Evolutionary conservation across 2,888 invertebrate genomes (phyloP), one percentile per base, ranked within the genome.

Genomic region (Nomada flava): DNA sequence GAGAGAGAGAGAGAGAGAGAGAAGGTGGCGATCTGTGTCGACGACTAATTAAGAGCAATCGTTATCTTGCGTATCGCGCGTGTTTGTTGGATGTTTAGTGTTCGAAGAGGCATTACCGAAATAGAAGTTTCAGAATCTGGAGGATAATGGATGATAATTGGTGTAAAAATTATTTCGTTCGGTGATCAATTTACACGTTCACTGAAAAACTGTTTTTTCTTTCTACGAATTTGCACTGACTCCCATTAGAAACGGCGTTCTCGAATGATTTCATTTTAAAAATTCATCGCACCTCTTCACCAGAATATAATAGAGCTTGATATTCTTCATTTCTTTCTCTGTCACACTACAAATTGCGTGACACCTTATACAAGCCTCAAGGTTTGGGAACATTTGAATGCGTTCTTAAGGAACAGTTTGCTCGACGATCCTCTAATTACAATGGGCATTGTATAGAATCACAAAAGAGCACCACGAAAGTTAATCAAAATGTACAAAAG

Each of bases 21-120:
- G 65, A 65, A 57, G 26, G 26, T 26, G 26, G 26, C 26, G 64
- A 81, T 81, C 75, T 79, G 69, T 81, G 81, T 69, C 81, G 82
- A 55, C 26, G 44, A 29, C 42, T 81, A 82, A 82, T 82, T 82
- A 81, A 81, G 82, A 82, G 76, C 71, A 81, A 81, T 76, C 82
- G 76, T 82, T 82, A 72, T 81, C 71, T 59, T 81, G 55, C 68
- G 64, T 81, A 76, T 72, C 74, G 69, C 73, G 74, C 10, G 18
- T 74, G 63, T 81, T 81, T 59, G 73, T 29, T 15, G 55, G 20
- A 13, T 9, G n/a, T 26, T 47, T 20, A 42, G n/a, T 47, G n/a
- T 60, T 50, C 44, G 29, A 23, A 42, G 23, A 0, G 20, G 20
- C 64, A 20, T 53, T 29, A 42, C 20, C 73, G 11, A 44, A 76